Evolutionary conservation across 2,888 invertebrate genomes (phyloP), one percentile per base, ranked within the genome.

Genomic region (Trissoscelio sp.): DNA sequence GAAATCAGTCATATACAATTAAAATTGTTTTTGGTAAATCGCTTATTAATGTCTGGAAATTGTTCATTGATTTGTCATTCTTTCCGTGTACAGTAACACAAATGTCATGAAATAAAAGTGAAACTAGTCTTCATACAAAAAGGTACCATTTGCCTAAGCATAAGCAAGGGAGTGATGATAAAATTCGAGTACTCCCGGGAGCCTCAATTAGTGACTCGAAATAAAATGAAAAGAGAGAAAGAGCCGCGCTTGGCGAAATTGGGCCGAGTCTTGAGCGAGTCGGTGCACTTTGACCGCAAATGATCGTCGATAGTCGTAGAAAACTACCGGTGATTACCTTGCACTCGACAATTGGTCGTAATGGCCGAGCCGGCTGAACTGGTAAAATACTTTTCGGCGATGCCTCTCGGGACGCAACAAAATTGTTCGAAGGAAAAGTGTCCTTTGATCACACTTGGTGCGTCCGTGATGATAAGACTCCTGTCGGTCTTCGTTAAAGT

Each of bases 171-270:
- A n/a, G n/a, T n/a, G n/a, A n/a, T 51, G 14, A 31, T 16, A 37
- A 37, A 48, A 64, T 64, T 34, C 14, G 64, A 22, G 64, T 18
- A 51, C 34, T 84, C 83, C 83, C 75, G 78, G 53, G 82, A 85
- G 83, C 83, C 83, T 75, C 74, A 84, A 86, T 87, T 86, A 87
- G 83, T 67, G 73, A 42, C 53, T 14, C n/a, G 22, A 44, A 46
- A 42, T n/a, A 28, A 39, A 44, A 53, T 6, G 79, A n/a, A n/a
- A n/a, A n/a, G n/a, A n/a, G n/a, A n/a, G 73, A 78, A 81, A 87
- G 83, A 83, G 83, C 67, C 58, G 62, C 77, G n/a, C n/a, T n/a
- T n/a, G 66, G 66, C 55, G 22, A 83, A 82, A 85, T 85, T 86
- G 84, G 81, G 67, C 77, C 81, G 64, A 79, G 83, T 74, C 83